phyloP scores from a whole-genome alignment of 2,113 vertebrate genomes.

The Dendrocopos noguchii region DNA sequence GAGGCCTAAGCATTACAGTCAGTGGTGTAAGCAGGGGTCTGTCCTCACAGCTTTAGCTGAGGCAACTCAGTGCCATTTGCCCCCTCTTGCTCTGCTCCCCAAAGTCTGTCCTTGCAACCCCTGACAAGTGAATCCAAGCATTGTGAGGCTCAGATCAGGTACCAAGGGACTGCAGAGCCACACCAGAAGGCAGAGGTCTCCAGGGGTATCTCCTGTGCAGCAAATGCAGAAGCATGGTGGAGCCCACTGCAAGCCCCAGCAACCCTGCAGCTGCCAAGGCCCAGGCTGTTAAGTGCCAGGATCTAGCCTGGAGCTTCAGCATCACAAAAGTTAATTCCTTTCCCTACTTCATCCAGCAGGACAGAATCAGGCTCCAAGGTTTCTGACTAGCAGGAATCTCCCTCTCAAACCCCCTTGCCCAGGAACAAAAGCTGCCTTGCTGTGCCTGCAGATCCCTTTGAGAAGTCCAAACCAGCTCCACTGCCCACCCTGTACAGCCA shows the following conservation, averaged over 20 bases:
- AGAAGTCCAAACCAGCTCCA: background rate
- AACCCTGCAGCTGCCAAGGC: background rate
- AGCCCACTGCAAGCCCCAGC: background rate
- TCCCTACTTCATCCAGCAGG: background rate
- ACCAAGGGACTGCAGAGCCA: background rate
- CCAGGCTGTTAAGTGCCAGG: background rate
- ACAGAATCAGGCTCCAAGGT: background rate
- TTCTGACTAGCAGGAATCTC: background rate
- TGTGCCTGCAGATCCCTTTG: background rate
- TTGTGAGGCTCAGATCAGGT: background rate
- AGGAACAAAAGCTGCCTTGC: background rate
- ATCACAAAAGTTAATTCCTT: background rate
- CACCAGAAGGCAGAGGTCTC: background rate
- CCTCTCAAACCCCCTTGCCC: background rate
- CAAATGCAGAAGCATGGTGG: background rate
- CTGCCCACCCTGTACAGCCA: background rate
- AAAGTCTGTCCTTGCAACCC: background rate
- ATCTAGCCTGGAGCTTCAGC: background rate
- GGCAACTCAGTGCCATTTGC: background rate
- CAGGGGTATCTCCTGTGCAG: background rate
- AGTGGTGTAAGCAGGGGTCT: background rate
- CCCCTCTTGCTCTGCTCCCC: background rate
- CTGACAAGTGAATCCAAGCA: background rate
- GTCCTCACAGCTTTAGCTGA: background rate
- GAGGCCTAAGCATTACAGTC: background rate